These are phyloP conservation scores for Baryphthengus martii DNA, from an alignment of 2,113 vertebrate species.

Conservation along the genomic window DNA sequence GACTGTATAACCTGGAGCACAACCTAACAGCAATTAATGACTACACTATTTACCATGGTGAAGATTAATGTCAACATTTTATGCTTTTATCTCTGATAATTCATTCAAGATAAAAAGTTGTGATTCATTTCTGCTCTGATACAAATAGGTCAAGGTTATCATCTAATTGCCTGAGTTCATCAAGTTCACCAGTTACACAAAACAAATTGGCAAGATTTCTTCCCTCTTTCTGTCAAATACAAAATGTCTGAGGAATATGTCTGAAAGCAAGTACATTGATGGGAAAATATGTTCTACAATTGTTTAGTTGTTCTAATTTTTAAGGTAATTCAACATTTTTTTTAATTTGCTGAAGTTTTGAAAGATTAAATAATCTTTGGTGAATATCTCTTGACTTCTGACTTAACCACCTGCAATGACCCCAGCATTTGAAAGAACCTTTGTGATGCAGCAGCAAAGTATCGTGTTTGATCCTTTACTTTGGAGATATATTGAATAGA, in stretches of 20 bases:
- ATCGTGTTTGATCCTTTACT: background rate
- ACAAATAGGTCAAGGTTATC: conserved; percentile 7
- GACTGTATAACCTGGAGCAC: background rate
- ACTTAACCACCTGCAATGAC: background rate
- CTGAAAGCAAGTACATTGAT: conserved; percentile 41
- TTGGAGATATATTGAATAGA: background rate
- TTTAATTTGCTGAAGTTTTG: background rate
- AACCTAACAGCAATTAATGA: background rate
- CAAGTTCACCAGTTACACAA: background rate
- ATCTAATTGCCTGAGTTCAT: conserved; percentile 4
- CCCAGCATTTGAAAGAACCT: background rate
- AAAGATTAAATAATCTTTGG: background rate
- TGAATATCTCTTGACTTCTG: background rate
- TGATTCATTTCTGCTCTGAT: background rate
- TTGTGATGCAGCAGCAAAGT: background rate
- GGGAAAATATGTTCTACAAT: conserved; percentile 21
- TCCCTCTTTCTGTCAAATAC: background rate
- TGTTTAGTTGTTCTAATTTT: background rate
- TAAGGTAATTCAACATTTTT: background rate
- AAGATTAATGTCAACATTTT: background rate
- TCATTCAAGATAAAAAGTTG: background rate
- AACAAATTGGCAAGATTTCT: background rate
- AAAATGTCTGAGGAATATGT: conserved; percentile 24
- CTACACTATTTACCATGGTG: background rate
- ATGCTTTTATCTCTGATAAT: background rate